These are phyloP conservation scores for Actias luna DNA, from an alignment of 2,888 invertebrate genomes.

Conservation along the genomic window DNA sequence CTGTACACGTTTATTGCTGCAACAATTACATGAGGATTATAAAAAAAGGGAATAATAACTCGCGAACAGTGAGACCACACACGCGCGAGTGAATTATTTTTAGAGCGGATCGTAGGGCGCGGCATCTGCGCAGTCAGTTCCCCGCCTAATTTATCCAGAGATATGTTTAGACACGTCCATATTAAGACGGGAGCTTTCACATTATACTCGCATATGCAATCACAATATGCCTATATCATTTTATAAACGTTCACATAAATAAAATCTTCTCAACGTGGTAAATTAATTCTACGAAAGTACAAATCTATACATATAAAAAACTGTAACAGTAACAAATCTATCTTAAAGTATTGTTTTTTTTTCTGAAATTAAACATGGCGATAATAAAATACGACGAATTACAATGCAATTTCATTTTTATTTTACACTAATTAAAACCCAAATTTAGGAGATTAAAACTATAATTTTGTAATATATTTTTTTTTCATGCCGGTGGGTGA, in stretches of 20 bases:
- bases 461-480: too few relatives aligned
- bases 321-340: too few relatives aligned
- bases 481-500: too few relatives aligned
- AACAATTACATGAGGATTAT: background rate
- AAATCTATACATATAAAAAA: too few relatives aligned
- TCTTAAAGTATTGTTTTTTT: too few relatives aligned
- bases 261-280: background rate
- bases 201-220: background rate
- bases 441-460: too few relatives aligned
- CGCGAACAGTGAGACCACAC: slow-evolving; percentile 15
- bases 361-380: too few relatives aligned
- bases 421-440: too few relatives aligned
- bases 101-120: background rate
- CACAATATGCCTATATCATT: background rate
- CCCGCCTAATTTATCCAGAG: slow-evolving; percentile 14
- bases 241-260: background rate
- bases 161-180: slow-evolving; percentile 19
- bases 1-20: background rate
- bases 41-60: background rate
- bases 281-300: too few relatives aligned
- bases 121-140: slow-evolving; percentile 8
- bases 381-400: too few relatives aligned
- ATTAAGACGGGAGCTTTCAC: slow-evolving; percentile 7
- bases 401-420: too few relatives aligned
- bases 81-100: background rate